These are phyloP conservation scores for Stichodactyla mertensii DNA, from an alignment of 64 coral and sea anemone species.

Conservation along the genomic window DNA sequence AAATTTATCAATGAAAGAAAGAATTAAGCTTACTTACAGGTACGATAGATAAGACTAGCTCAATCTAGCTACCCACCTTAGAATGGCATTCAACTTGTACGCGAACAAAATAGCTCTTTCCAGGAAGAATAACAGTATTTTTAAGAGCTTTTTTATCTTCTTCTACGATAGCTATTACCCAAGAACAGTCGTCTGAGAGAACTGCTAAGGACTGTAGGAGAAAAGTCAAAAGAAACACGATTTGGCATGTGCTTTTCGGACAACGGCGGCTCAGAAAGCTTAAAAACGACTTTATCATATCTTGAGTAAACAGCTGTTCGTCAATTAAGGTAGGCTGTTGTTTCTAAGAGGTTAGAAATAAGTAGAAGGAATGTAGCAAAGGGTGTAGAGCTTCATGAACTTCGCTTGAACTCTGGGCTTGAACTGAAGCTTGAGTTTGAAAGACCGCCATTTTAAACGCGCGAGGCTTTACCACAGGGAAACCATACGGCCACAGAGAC, in stretches of 20 bases:
- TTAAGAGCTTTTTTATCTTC: neutral
- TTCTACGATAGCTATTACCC: constrained; percentile 29
- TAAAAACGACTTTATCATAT: neutral
- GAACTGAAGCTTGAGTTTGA: too few species aligned
- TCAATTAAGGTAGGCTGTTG: neutral
- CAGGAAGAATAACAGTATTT: constrained; percentile 10
- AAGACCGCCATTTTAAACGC: neutral
- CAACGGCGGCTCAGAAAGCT: neutral
- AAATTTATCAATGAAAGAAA: neutral
- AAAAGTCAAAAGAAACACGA: neutral
- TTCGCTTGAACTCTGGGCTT: neutral
- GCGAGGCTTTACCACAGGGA: neutral
- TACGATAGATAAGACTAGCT: neutral
- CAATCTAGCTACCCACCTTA: neutral
- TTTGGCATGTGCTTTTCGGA: neutral
- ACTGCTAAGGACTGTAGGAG: neutral
- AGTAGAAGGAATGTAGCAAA: neutral
- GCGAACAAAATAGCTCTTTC: constrained; percentile 41
- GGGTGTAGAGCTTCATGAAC: too few species aligned
- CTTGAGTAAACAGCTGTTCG: neutral
- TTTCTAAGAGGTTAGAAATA: neutral
- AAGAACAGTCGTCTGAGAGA: constrained; percentile 7
- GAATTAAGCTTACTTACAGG: neutral
- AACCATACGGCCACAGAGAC: neutral
- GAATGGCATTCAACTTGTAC: constrained; percentile 25